These are phyloP conservation scores for Tangara arthus DNA, from an alignment of 2,797 vertebrate species.

Conservation along the genomic window DNA sequence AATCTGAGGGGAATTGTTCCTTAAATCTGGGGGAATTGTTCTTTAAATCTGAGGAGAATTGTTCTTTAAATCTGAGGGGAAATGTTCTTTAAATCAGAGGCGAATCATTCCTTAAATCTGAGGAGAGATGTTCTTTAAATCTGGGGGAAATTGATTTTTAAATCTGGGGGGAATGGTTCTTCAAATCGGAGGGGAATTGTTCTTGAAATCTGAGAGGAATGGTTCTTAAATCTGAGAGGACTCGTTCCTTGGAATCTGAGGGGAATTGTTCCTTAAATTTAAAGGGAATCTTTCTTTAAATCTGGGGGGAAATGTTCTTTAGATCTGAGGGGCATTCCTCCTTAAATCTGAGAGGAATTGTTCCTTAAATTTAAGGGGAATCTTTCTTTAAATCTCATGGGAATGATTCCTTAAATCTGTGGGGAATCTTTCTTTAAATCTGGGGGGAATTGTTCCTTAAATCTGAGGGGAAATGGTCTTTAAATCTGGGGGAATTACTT, in stretches of 20 bases:
- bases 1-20: accelerated
- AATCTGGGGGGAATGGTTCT: accelerated
- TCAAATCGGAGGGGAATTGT: accelerated
- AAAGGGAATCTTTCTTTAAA: too few relatives aligned
- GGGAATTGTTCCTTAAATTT: too few relatives aligned
- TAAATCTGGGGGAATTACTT: too few relatives aligned
- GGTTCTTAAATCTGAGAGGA: background rate
- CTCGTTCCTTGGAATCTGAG: too few relatives aligned
- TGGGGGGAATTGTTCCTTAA: too few relatives aligned
- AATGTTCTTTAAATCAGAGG: accelerated
- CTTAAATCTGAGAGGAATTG: too few relatives aligned
- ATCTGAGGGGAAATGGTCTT: too few relatives aligned
- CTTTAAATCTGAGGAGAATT: accelerated
- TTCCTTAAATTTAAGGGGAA: too few relatives aligned
- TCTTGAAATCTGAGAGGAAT: background rate
- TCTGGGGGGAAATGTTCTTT: too few relatives aligned
- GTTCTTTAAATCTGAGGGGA: accelerated
- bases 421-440: too few relatives aligned
- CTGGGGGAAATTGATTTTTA: accelerated
- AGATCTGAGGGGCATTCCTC: too few relatives aligned
- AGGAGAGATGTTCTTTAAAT: accelerated
- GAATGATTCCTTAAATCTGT: too few relatives aligned
- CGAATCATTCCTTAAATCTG: accelerated
- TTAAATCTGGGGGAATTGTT: accelerated
- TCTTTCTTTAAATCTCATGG: background rate